Base-by-base conservation (phyloP, 1,140 invertebrate species). In the Patella vulgata region DNA sequence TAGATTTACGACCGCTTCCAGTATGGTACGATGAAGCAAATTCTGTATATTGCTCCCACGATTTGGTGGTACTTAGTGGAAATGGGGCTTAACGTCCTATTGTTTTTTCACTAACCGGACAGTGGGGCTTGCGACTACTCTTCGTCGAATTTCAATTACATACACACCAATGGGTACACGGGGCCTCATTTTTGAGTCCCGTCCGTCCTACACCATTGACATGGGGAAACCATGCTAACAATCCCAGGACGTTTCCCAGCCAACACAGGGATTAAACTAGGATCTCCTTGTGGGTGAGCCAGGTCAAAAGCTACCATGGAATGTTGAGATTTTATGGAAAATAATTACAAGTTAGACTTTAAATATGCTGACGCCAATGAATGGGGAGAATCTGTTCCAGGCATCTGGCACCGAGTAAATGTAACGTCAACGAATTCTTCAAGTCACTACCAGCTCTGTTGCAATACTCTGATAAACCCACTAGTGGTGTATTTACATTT, bases 11-110 rank as follows among this genome's bases (percentile, higher is more conserved):
- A 1, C 82, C 82, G 0, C 40, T 82, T n/a, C 82, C 82, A 9
- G 8, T 4, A 4, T 84, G 82, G 82, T 84, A 74, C 55, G 81
- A 82, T 42, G 67, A 79, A n/a, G n/a, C n/a, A n/a, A n/a, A n/a
- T n/a, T n/a, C n/a, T n/a, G n/a, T n/a, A n/a, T n/a, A n/a, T n/a
- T n/a, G n/a, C n/a, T n/a, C n/a, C n/a, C n/a, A n/a, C n/a, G n/a
- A n/a, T n/a, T n/a, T n/a, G n/a, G n/a, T n/a, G n/a, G n/a, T n/a
- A n/a, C n/a, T n/a, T n/a, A n/a, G n/a, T n/a, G n/a, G n/a, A n/a
- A n/a, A n/a, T n/a, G n/a, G n/a, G n/a, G n/a, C n/a, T n/a, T n/a
- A n/a, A n/a, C n/a, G n/a, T n/a, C n/a, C n/a, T n/a, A n/a, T n/a
- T n/a, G n/a, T n/a, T n/a, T n/a, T n/a, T n/a, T n/a, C n/a, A n/a